These are phyloP conservation scores for Melanotaenia maccullochi DNA, from an alignment of 2,797 vertebrate species.

Conservation along the genomic window DNA sequence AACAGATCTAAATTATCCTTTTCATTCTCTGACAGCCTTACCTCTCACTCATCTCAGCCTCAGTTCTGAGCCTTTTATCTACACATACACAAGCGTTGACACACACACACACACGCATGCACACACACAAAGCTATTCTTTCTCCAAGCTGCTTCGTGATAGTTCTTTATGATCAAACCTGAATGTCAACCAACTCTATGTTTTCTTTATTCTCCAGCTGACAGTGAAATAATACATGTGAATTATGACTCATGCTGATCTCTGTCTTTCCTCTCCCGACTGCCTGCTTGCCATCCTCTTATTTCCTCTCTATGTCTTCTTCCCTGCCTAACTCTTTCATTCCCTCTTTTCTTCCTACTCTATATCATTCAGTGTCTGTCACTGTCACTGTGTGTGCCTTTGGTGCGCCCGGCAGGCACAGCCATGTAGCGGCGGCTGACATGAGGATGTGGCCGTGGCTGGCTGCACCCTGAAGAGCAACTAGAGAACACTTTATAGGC, in stretches of 20 bases:
- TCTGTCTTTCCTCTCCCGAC: slow-evolving; percentile 41
- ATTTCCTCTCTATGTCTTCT: slow-evolving; percentile 32
- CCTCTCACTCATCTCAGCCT: slow-evolving; percentile 70
- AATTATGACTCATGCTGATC: slow-evolving; percentile 71
- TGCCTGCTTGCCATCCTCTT: slow-evolving; percentile 49
- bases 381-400: slow-evolving; percentile 70
- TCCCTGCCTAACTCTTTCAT: slow-evolving; percentile 45
- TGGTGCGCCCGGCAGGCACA: slow-evolving; percentile 74
- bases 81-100: slow-evolving; percentile 12
- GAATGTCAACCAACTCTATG: slow-evolving; percentile 73
- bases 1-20: slow-evolving; percentile 81
- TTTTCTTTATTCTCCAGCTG: slow-evolving; percentile 79
- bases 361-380: slow-evolving; percentile 74
- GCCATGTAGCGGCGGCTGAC: slow-evolving; percentile 75
- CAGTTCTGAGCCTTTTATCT: slow-evolving; percentile 72
- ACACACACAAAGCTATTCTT: slow-evolving; percentile 29
- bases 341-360: slow-evolving; percentile 61
- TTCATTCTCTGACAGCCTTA: slow-evolving; percentile 76
- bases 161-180: slow-evolving; percentile 74
- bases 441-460: slow-evolving; percentile 76
- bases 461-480: slow-evolving; percentile 78
- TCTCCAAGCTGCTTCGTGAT: slow-evolving; percentile 63
- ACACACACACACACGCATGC: slow-evolving; percentile 2
- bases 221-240: slow-evolving; percentile 78
- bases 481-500: slow-evolving; percentile 79